These are phyloP conservation scores for Antheraea pernyi DNA, from an alignment of 1,140 invertebrate species.

Conservation along the genomic window DNA sequence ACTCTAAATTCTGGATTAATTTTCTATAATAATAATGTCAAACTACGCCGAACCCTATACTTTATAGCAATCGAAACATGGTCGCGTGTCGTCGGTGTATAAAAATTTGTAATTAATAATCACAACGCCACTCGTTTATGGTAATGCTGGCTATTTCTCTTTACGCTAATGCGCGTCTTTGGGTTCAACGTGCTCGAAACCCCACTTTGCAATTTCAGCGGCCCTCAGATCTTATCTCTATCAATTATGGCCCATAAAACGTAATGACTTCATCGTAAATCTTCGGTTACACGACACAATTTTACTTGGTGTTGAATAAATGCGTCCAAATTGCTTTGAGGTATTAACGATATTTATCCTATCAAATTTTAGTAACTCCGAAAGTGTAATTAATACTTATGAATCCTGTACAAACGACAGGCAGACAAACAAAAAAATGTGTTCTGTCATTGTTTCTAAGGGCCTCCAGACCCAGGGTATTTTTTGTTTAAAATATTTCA, in stretches of 20 bases:
- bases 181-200: slow-evolving; percentile 61
- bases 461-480: too few species aligned
- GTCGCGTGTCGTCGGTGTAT: slow-evolving; percentile 54
- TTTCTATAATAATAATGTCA: too few species aligned
- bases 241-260: slow-evolving; percentile 76
- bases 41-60: too few species aligned
- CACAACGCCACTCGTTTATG: slow-evolving; percentile 59
- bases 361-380: slow-evolving; percentile 26
- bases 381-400: not conserved
- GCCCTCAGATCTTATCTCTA: slow-evolving; percentile 68
- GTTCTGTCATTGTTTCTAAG: too few species aligned
- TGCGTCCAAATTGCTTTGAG: slow-evolving; percentile 61
- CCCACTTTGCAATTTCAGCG: slow-evolving; percentile 69
- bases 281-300: slow-evolving; percentile 72
- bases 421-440: too few species aligned
- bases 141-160: slow-evolving; percentile 60
- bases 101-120: slow-evolving; percentile 72
- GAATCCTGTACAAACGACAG: too few species aligned
- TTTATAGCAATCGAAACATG: slow-evolving; percentile 38
- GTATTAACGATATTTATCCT: slow-evolving; percentile 42
- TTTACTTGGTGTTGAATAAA: slow-evolving; percentile 72
- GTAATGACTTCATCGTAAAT: slow-evolving; percentile 77
- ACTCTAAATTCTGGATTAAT: not conserved
- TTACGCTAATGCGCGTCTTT: slow-evolving; percentile 61
- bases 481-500: too few species aligned